These are phyloP conservation scores for Agelastica alni DNA, from an alignment of 2,888 invertebrate genomes.

Conservation along the genomic window DNA sequence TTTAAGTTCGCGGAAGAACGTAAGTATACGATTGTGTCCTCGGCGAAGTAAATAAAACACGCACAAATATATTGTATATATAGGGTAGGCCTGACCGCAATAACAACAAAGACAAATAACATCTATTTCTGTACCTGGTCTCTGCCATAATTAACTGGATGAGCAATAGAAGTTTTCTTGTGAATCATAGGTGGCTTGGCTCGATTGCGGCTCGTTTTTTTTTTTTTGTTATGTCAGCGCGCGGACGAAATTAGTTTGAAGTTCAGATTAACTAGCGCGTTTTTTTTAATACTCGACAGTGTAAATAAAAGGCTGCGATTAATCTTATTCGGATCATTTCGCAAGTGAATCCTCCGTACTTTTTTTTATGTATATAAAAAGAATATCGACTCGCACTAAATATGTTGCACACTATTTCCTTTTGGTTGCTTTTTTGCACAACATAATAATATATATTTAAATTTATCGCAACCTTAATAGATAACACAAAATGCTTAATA, in stretches of 20 bases:
- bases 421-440: no score
- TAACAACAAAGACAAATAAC: slow-evolving; percentile 17
- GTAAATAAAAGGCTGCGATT: not conserved
- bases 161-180: slow-evolving; percentile 32
- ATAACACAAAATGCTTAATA: no score
- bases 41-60: not conserved
- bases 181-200: slow-evolving; percentile 30
- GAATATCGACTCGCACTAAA: no score
- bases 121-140: slow-evolving; percentile 33
- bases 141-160: slow-evolving; percentile 26
- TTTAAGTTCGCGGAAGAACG: not conserved
- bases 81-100: slow-evolving; percentile 3
- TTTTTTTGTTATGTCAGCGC: not conserved
- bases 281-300: not conserved
- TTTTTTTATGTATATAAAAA: no score
- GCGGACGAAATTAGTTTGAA: slow-evolving; percentile 5
- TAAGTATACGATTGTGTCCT: not conserved
- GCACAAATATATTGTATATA: no score
- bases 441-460: no score
- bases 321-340: not conserved
- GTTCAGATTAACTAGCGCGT: not conserved
- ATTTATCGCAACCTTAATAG: no score
- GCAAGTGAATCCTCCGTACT: not conserved
- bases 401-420: no score
- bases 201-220: slow-evolving; percentile 9